Evolutionary conservation across 2,888 invertebrate genomes (phyloP).

Genomic region (Cataglyphis cursor): DNA sequence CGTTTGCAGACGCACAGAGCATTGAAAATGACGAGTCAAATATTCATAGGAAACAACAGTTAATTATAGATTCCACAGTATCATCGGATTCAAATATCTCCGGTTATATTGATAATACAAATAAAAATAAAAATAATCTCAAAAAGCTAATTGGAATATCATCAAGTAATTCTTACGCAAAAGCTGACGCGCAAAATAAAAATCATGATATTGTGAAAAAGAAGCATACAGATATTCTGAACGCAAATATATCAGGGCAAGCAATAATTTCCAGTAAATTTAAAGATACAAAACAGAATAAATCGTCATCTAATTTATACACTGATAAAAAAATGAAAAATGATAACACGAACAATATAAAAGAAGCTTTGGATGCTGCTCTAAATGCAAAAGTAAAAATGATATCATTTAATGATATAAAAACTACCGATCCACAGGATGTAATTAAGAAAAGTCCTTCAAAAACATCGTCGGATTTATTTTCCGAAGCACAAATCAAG

Average conservation of each 20-base stretch:
- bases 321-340: no score
- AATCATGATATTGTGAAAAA: neutral
- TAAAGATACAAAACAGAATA: neutral
- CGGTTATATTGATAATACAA: neutral
- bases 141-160: neutral
- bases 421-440: neutral
- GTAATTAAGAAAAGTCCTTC: neutral
- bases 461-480: neutral
- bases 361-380: neutral
- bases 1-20: neutral
- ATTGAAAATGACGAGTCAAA: neutral
- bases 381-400: neutral
- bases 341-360: neutral
- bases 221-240: neutral
- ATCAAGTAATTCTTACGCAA: neutral
- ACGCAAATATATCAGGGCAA: neutral
- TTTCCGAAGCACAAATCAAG: no score
- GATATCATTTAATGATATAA: neutral
- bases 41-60: neutral
- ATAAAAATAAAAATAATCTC: neutral
- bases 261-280: neutral
- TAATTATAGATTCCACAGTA: neutral
- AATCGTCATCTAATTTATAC: neutral
- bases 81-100: neutral
- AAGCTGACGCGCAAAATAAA: neutral